These are phyloP conservation scores for Serinus canaria DNA, from an alignment of 2,113 vertebrate species.

Conservation along the genomic window DNA sequence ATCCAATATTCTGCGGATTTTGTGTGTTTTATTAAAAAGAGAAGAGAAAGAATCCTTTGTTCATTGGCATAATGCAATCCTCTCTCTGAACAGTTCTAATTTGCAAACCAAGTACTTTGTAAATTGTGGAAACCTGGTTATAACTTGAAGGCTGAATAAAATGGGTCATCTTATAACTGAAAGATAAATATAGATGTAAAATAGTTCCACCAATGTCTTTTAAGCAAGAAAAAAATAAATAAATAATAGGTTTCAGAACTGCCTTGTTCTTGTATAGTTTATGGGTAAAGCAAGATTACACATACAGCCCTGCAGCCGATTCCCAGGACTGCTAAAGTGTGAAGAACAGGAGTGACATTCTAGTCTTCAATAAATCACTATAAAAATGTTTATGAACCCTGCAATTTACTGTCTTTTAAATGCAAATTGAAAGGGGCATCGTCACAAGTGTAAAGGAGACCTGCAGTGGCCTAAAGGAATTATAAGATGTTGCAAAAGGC, in stretches of 20 bases:
- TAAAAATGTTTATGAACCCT: slow-evolving; percentile 85
- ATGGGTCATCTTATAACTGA: slow-evolving; percentile 63
- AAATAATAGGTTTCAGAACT: slow-evolving; percentile 35
- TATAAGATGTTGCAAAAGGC: slow-evolving; percentile 42
- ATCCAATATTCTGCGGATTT: slow-evolving; percentile 52
- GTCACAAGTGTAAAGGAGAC: slow-evolving; percentile 72
- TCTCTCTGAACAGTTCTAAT: slow-evolving; percentile 45
- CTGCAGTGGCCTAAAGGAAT: slow-evolving; percentile 68
- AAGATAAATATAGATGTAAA: slow-evolving; percentile 63
- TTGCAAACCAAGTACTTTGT: slow-evolving; percentile 68
- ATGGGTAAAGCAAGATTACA: slow-evolving; percentile 67
- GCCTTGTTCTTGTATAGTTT: slow-evolving; percentile 66
- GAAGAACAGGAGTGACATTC: slow-evolving; percentile 78
- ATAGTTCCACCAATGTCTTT: slow-evolving; percentile 37
- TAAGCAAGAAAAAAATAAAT: slow-evolving; percentile 55
- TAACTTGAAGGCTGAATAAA: slow-evolving; percentile 68
- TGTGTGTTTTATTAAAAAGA: slow-evolving; percentile 42
- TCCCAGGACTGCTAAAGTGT: slow-evolving; percentile 79
- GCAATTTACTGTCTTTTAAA: slow-evolving; percentile 84
- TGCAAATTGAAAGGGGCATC: slow-evolving; percentile 79
- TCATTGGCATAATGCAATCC: slow-evolving; percentile 43
- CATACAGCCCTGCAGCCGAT: slow-evolving; percentile 64
- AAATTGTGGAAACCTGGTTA: slow-evolving; percentile 59
- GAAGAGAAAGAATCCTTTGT: slow-evolving; percentile 48
- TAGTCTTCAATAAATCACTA: slow-evolving; percentile 80